Evolutionary conservation across 2,888 invertebrate species (phyloP), one percentile per base, ranked within the genome.

Genomic region (Drosophila suboccidentalis): DNA sequence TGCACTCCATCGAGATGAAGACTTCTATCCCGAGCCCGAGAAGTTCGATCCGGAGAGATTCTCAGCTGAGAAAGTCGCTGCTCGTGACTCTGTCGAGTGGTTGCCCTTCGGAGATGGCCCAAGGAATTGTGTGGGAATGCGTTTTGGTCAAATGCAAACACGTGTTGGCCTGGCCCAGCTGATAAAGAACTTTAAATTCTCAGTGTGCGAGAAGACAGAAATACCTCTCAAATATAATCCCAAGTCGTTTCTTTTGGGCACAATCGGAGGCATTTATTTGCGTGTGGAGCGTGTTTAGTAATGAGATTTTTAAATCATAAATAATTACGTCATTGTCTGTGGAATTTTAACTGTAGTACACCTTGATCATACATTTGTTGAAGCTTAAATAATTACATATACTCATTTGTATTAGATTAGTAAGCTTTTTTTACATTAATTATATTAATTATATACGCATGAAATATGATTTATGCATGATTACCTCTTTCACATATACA

Each of bases 141-240:
- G 38, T n/a, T 38, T 38, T 38, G 38, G 38, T 8, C 38, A 38
- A 38, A 38, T 38, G 38, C 38, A 38, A 38, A n/a, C 38, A n/a
- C 38, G 38, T 3, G 0, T 38, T 6, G 38, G 38, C 6, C n/a
- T 38, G n/a, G n/a, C 38, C n/a, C 38, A 38, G 2, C 8, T 38
- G 38, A 38, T 38, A n/a, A 38, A 38, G 38, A 38, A 38, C 8
- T 38, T 38, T n/a, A 38, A n/a, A 1, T 38, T 38, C n/a, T n/a
- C 38, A 1, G 38, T 38, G 2, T 38, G 38, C 8, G 38, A 38
- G n/a, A 8, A n/a, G 38, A 38, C 38, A n/a, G 38, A 38, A 8
- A 38, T 38, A 8, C 38, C 38, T 0, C 38, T 38, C 8, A 38
- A n/a, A n/a, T 38, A n/a, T n/a, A n/a, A 38, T 38, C 38, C 38